A percentile compares a stretch with the other conserved stretches of the same genome.
These are phyloP conservation scores for Pachyuromys duprasi DNA, from an alignment of 2,797 vertebrate genomes.

Conservation along the genomic window DNA sequence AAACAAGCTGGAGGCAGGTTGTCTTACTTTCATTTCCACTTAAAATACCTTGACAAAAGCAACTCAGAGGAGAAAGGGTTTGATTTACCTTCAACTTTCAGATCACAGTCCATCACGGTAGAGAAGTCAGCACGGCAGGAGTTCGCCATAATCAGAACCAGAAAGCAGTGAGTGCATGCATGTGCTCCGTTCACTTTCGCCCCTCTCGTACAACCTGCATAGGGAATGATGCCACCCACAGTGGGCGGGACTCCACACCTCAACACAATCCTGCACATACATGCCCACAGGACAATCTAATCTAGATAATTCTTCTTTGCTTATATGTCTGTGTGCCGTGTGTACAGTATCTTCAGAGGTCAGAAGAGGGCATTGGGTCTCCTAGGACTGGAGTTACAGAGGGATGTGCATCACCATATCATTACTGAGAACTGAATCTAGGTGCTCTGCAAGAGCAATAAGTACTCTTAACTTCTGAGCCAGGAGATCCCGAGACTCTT, in stretches of 20 bases:
- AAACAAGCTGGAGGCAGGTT: background rate
- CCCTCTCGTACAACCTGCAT: background rate
- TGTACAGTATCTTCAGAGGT: background rate
- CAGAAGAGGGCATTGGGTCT: background rate
- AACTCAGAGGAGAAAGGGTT: background rate
- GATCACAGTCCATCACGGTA: background rate
- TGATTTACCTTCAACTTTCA: background rate
- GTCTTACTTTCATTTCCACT: background rate
- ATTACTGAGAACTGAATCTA: background rate
- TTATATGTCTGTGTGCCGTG: background rate
- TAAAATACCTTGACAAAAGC: too few relatives aligned
- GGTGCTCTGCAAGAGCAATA: background rate
- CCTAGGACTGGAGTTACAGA: background rate
- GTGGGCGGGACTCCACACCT: background rate
- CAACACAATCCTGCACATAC: background rate
- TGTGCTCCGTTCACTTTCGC: background rate
- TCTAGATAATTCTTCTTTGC: background rate
- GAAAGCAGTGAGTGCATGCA: background rate
- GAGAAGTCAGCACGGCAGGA: too few relatives aligned
- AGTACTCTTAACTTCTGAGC: background rate
- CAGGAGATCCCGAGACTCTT: background rate
- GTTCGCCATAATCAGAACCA: background rate
- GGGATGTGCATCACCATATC: background rate
- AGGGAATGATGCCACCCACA: background rate
- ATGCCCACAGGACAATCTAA: background rate